Evolutionary conservation across 2,888 invertebrate species (phyloP).

Genomic region (Gerris lacustris): DNA sequence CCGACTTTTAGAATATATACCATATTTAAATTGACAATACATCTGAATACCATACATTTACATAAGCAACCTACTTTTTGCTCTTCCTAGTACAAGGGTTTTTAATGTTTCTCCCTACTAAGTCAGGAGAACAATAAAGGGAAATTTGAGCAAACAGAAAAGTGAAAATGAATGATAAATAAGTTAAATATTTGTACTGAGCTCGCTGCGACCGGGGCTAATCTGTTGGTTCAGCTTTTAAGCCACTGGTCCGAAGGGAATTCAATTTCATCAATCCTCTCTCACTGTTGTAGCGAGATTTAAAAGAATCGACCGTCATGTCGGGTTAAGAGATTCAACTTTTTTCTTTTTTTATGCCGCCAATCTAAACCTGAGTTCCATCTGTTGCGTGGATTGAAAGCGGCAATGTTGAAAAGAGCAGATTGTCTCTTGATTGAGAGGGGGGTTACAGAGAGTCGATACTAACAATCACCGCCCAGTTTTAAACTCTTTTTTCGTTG

Average conservation of each 20-base stretch:
- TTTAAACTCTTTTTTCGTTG: not conserved
- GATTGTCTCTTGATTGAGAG: constrained; percentile 3
- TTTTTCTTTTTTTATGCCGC: no score
- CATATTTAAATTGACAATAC: no score
- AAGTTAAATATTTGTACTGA: not conserved
- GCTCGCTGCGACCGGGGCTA: not conserved
- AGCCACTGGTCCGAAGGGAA: not conserved
- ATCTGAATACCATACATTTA: no score
- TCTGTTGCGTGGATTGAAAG: not conserved
- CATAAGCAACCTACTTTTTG: no score
- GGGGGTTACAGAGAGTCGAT: not conserved
- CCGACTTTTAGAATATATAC: no score
- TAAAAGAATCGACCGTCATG: not conserved
- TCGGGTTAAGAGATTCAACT: not conserved
- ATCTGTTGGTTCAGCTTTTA: not conserved
- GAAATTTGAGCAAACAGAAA: not conserved
- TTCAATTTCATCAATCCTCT: not conserved
- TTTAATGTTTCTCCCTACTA: no score
- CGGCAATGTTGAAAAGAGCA: not conserved
- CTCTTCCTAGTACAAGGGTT: no score
- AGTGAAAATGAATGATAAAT: constrained; percentile 3
- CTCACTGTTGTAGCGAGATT: not conserved
- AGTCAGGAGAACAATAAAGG: not conserved
- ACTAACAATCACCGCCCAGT: not conserved
- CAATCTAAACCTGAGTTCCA: not conserved